phyloP scores from a whole-genome alignment of 92 coral and sea anemone genomes.

The Phenganax marumi region DNA sequence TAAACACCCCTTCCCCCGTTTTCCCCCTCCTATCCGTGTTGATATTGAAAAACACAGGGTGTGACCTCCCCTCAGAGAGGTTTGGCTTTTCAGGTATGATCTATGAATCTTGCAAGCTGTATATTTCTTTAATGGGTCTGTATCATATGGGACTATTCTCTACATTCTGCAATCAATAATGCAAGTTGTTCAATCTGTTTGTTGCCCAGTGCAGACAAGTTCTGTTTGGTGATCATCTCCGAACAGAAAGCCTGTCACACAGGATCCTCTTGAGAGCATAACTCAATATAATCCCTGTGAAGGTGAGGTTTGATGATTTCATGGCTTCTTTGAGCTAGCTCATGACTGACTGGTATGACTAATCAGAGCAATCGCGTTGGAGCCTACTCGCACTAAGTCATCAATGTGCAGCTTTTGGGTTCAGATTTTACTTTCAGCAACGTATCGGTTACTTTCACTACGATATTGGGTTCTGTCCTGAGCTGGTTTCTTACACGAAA shows the following conservation, averaged over 20 bases:
- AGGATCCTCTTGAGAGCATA: background rate
- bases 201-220: conserved; percentile 17
- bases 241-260: conserved; percentile 22
- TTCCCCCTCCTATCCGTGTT: no score
- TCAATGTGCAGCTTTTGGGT: conserved; percentile 20
- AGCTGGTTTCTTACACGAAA: conserved; percentile 6
- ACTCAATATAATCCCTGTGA: background rate
- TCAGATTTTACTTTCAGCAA: conserved; percentile 43
- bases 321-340: conserved; percentile 48
- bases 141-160: no score
- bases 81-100: no score
- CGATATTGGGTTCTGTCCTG: conserved; percentile 36
- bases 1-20: no score
- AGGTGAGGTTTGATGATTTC: conserved; percentile 34
- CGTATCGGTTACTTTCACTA: background rate
- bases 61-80: no score
- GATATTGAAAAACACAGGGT: no score
- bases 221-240: conserved; percentile 23
- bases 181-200: background rate
- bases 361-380: conserved; percentile 47
- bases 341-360: conserved; percentile 49
- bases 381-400: conserved; percentile 40
- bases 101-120: no score
- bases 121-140: no score
- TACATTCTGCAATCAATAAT: no score